Evolutionary conservation across 1,140 invertebrate genomes (phyloP).

Genomic region (Solenopsis fugax): DNA sequence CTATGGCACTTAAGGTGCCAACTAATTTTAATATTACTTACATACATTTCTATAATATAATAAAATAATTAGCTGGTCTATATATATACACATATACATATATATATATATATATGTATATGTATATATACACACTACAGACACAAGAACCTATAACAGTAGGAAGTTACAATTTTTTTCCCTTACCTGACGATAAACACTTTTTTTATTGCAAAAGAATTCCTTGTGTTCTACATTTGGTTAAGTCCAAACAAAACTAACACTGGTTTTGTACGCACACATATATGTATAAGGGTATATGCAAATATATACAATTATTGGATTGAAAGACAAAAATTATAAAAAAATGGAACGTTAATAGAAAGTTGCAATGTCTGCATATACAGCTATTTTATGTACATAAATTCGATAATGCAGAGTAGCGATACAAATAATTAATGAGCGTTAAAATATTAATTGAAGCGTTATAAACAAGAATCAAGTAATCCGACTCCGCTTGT

Average conservation of each 20-base stretch:
- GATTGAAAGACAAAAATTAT: conserved; percentile 67
- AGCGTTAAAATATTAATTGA: conserved; percentile 68
- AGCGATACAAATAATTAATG: conserved; percentile 70
- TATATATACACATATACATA: background rate
- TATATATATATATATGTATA: background rate
- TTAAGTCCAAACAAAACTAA: conserved; percentile 72
- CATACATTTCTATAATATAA: conserved; percentile 65
- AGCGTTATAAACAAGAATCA: conserved; percentile 57
- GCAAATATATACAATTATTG: conserved; percentile 71
- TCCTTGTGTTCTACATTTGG: conserved; percentile 73
- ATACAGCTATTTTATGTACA: conserved; percentile 73
- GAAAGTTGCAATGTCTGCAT: conserved; percentile 71
- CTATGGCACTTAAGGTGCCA: conserved; percentile 75
- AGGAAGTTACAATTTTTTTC: conserved; percentile 51
- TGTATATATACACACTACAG: conserved; percentile 29
- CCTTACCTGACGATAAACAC: conserved; percentile 32
- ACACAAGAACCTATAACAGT: conserved; percentile 67
- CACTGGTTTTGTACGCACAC: conserved; percentile 56
- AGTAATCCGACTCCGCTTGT: conserved; percentile 10
- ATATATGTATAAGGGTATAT: conserved; percentile 58
- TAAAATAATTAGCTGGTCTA: conserved; percentile 70
- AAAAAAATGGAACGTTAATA: conserved; percentile 75
- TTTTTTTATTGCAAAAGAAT: conserved; percentile 70
- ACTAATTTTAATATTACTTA: conserved; percentile 67
- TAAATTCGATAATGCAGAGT: conserved; percentile 58